phyloP scores from a whole-genome alignment of 2,888 invertebrate species.

The Nephrotoma flavescens region DNA sequence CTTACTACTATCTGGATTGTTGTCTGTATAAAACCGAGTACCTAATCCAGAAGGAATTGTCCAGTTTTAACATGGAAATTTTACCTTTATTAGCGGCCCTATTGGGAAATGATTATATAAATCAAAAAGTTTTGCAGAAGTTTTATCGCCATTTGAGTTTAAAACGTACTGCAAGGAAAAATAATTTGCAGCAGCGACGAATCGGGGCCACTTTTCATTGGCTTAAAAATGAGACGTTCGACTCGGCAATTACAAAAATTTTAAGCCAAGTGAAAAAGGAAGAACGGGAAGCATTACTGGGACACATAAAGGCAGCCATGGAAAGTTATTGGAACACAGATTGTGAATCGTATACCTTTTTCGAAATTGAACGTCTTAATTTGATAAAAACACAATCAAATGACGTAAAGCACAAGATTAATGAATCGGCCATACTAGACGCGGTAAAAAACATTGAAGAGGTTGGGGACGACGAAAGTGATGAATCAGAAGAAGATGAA shows the following conservation, averaged over 20 bases:
- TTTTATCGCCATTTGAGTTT: constrained; percentile 50
- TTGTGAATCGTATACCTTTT: constrained; percentile 43
- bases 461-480: background rate
- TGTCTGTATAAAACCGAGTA: constrained; percentile 57
- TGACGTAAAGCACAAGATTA: background rate
- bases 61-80: constrained; percentile 46
- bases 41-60: constrained; percentile 39
- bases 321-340: constrained; percentile 45
- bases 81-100: constrained; percentile 69
- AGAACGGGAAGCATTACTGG: constrained; percentile 37
- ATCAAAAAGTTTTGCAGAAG: constrained; percentile 45
- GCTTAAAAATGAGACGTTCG: constrained; percentile 54
- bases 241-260: constrained; percentile 53
- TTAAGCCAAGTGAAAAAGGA: constrained; percentile 43
- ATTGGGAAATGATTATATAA: constrained; percentile 81
- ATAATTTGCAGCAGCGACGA: constrained; percentile 47
- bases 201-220: constrained; percentile 60
- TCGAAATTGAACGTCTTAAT: constrained; percentile 20
- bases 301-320: constrained; percentile 45
- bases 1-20: constrained; percentile 36
- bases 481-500: constrained; percentile 10
- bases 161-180: constrained; percentile 26
- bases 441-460: constrained; percentile 29
- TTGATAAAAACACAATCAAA: background rate
- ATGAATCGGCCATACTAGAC: constrained; percentile 41